phyloP scores from a whole-genome alignment of 2,113 vertebrate species.

The Coregonus clupeaformis region DNA sequence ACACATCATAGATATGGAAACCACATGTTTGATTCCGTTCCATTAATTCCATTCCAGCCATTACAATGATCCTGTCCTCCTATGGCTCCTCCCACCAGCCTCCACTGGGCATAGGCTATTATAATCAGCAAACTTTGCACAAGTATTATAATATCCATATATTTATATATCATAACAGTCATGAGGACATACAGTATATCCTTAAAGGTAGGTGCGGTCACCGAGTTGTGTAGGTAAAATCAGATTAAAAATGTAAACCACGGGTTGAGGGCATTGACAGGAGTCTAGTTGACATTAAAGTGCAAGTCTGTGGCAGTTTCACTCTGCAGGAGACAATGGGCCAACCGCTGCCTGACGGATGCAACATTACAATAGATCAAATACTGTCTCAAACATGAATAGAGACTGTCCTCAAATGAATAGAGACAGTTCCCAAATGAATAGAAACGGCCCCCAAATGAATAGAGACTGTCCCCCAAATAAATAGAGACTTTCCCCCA shows the following conservation, averaged over 20 bases:
- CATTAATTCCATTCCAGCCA: too few relatives aligned
- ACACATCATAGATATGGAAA: too few relatives aligned
- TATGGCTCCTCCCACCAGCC: too few relatives aligned
- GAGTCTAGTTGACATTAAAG: constrained; percentile 78
- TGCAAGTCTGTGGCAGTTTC: constrained; percentile 82
- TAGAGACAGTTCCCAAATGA: constrained; percentile 44
- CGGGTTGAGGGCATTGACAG: constrained; percentile 69
- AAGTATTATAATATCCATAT: constrained; percentile 54
- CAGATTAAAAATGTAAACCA: constrained; percentile 77
- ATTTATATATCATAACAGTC: constrained; percentile 75
- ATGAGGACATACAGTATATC: constrained; percentile 71
- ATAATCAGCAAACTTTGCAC: constrained; percentile 65
- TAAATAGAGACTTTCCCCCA: too few relatives aligned
- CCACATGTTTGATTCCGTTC: too few relatives aligned
- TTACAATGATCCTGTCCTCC: too few relatives aligned
- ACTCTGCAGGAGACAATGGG: constrained; percentile 66
- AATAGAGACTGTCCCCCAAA: constrained; percentile 19
- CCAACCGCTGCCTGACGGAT: constrained; percentile 51
- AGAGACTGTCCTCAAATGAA: constrained; percentile 37
- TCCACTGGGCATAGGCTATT: constrained; percentile 53
- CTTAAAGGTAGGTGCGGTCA: constrained; percentile 83
- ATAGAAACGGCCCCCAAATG: constrained; percentile 47
- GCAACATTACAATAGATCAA: constrained; percentile 71
- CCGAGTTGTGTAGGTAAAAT: constrained; percentile 71
- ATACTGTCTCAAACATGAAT: not conserved